These are phyloP conservation scores for Eurois occulta DNA, from an alignment of 2,888 invertebrate species.

Conservation along the genomic window DNA sequence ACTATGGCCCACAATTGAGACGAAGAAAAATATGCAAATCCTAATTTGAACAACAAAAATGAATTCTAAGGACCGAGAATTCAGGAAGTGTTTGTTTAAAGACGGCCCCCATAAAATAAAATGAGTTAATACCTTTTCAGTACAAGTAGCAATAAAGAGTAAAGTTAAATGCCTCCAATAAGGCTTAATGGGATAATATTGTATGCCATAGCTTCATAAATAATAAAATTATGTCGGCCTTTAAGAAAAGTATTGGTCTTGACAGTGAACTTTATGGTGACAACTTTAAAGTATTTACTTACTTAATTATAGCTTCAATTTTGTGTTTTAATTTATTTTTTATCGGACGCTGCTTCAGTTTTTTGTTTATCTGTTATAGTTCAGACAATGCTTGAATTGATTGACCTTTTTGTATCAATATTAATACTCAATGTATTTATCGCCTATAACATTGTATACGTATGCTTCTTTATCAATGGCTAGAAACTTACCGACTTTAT, in stretches of 20 bases:
- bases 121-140: constrained; percentile 37
- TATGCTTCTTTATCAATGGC: not conserved
- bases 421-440: not conserved
- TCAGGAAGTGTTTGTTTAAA: constrained; percentile 19
- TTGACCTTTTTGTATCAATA: constrained; percentile 26
- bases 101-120: constrained; percentile 27
- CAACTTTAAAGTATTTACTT: constrained; percentile 37
- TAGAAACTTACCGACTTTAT: not conserved
- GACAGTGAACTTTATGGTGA: constrained; percentile 52
- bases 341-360: not conserved
- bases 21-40: not conserved
- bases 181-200: constrained; percentile 23
- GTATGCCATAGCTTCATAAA: constrained; percentile 28
- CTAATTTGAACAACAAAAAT: not conserved
- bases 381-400: constrained; percentile 13
- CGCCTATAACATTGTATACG: not conserved
- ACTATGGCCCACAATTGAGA: not conserved
- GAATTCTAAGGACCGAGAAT: not conserved
- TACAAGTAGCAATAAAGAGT: constrained; percentile 38
- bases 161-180: constrained; percentile 29
- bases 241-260: constrained; percentile 45
- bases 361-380: constrained; percentile 14
- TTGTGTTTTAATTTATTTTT: constrained; percentile 5
- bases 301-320: not conserved
- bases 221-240: constrained; percentile 36